Conservation (phyloP, 2,888 invertebrate genomes). For the Drosophila cognata region DNA sequence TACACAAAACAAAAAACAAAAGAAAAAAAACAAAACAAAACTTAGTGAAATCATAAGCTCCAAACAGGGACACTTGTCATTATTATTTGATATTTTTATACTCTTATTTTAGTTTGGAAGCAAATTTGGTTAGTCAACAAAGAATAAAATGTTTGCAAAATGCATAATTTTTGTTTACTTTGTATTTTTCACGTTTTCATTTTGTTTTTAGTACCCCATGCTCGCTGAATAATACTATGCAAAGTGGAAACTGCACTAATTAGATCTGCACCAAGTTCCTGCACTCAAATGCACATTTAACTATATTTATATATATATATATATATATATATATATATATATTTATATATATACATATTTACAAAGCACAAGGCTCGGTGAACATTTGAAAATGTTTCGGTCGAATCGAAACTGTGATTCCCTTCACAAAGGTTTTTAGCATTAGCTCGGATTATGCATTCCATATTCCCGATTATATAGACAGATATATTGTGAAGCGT, state of each 20-base stretch:
- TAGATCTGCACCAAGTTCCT: constrained; percentile 72
- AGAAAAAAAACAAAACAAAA: constrained; percentile 10
- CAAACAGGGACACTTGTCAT: constrained; percentile 52
- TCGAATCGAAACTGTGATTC: constrained; percentile 32
- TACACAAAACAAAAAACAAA: constrained; percentile 17
- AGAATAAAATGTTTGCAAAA: constrained; percentile 73
- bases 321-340: constrained; percentile 20
- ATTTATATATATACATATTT: constrained; percentile 44
- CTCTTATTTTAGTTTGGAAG: constrained; percentile 65
- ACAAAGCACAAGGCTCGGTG: constrained; percentile 57
- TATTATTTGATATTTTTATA: constrained; percentile 70
- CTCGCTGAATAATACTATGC: constrained; percentile 34
- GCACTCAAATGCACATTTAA: constrained; percentile 68
- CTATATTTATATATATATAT: constrained; percentile 35
- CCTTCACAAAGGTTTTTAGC: constrained; percentile 21
- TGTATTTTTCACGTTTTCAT: constrained; percentile 5
- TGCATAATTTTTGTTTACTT: constrained; percentile 34
- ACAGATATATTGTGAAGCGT: constrained; percentile 6
- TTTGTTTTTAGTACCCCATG: constrained; percentile 39
- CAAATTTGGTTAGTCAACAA: constrained; percentile 66
- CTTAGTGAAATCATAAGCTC: constrained; percentile 60
- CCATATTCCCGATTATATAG: constrained; percentile 1
- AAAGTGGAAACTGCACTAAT: constrained; percentile 57
- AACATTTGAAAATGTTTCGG: constrained; percentile 40
- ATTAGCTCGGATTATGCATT: constrained; percentile 5